Evolutionary conservation across 2,797 vertebrate genomes (phyloP).

Genomic region (Sebastolobus altivelis): DNA sequence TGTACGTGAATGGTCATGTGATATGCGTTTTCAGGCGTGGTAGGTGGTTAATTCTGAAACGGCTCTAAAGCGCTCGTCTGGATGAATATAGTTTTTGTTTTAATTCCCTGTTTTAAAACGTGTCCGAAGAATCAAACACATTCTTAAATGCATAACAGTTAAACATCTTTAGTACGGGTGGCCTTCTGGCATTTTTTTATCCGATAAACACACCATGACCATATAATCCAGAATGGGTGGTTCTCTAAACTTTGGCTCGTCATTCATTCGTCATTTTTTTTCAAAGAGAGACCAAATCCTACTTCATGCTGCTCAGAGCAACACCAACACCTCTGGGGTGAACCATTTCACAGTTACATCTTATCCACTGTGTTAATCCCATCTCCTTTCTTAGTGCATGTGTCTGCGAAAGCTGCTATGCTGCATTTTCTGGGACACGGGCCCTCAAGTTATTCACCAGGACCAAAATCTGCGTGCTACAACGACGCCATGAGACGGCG

Average conservation of each 20-base stretch:
- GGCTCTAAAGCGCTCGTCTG: too few species aligned
- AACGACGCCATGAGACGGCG: conserved; percentile 30
- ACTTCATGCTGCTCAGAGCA: conserved; percentile 52
- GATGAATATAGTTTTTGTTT: too few species aligned
- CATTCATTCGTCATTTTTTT: neutral
- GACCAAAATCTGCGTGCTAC: conserved; percentile 25
- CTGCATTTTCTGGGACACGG: conserved; percentile 33
- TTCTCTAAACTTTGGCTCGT: conserved; percentile 24
- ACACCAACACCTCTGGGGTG: conserved; percentile 18
- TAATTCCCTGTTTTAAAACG: too few species aligned
- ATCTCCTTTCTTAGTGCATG: conserved; percentile 38
- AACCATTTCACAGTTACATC: conserved; percentile 50
- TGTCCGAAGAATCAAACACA: neutral
- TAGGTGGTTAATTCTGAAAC: too few species aligned
- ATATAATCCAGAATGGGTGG: conserved; percentile 24
- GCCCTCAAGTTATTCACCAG: conserved; percentile 45
- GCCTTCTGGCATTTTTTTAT: conserved; percentile 31
- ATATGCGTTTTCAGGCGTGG: too few species aligned
- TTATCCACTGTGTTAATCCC: conserved; percentile 57
- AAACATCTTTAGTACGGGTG: neutral
- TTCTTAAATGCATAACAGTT: conserved; percentile 1
- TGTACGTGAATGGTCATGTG: too few species aligned
- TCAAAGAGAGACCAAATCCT: conserved; percentile 45
- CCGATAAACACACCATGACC: conserved; percentile 27
- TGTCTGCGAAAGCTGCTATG: conserved; percentile 52